Conservation (phyloP, 37 sponge, comb jelly and placozoan species). For the Beroe forskalii region DNA sequence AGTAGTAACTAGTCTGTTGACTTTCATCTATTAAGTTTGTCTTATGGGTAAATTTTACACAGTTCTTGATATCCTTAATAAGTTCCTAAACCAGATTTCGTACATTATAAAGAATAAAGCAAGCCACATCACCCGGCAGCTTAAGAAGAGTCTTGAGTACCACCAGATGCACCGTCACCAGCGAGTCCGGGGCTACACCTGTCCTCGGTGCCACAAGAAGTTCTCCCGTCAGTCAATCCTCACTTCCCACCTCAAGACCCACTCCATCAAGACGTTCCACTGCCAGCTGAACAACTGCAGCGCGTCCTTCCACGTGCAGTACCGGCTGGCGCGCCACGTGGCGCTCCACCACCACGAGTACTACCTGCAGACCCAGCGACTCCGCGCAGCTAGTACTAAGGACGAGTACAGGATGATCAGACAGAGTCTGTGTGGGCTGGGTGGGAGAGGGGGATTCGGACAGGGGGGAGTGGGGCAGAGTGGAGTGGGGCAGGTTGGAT, state of each 20-base stretch:
- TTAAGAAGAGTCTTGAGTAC: conserved; percentile 56
- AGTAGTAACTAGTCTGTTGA: no score
- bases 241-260: neutral
- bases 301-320: conserved; percentile 6
- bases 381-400: conserved; percentile 28
- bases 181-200: conserved; percentile 2
- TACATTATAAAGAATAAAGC: no score
- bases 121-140: no score
- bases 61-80: no score
- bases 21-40: no score
- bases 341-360: conserved; percentile 15
- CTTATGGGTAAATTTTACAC: no score
- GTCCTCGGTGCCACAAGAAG: conserved; percentile 15
- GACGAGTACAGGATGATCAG: conserved; percentile 44
- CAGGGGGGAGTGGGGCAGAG: no score
- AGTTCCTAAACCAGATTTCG: no score
- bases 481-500: no score
- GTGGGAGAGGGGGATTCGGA: no score
- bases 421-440: no score
- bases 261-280: neutral
- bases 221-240: conserved; percentile 50
- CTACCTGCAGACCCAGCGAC: conserved; percentile 14
- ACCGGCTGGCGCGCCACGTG: conserved; percentile 44
- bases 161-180: conserved; percentile 56
- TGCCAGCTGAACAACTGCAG: conserved; percentile 10